A percentile compares a stretch with the other conserved stretches of the same genome.
These are phyloP conservation scores for Smithornis capensis DNA, from an alignment of 2,113 vertebrate genomes.

Conservation along the genomic window DNA sequence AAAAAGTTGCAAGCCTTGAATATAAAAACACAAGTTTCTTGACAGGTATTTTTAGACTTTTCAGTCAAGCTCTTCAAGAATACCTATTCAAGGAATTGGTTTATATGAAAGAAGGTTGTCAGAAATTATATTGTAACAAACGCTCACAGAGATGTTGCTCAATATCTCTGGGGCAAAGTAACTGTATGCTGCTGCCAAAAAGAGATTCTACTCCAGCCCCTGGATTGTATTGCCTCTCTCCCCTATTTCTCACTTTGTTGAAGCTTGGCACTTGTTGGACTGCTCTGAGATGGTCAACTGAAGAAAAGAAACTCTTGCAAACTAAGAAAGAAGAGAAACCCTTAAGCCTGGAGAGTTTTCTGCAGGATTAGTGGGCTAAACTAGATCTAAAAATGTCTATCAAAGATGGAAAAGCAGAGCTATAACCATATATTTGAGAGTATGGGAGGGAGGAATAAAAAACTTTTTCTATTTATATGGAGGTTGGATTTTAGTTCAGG, in stretches of 20 bases:
- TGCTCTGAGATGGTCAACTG: not conserved
- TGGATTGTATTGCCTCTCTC: not conserved
- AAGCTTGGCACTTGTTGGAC: not conserved
- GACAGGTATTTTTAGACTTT: not conserved
- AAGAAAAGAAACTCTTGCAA: not conserved
- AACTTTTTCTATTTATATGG: not conserved
- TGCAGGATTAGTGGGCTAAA: not conserved
- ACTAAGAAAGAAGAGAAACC: not conserved
- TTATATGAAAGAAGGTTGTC: not conserved
- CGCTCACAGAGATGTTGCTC: not conserved
- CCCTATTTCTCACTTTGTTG: not conserved
- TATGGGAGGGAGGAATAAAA: not conserved
- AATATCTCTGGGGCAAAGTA: not conserved
- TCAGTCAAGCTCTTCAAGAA: not conserved
- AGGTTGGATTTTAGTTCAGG: not conserved
- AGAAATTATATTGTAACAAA: not conserved
- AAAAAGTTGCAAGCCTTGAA: not conserved
- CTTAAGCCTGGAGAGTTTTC: not conserved
- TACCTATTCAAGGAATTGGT: not conserved
- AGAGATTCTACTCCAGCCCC: not conserved
- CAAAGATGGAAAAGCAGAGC: not conserved
- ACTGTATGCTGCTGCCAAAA: not conserved
- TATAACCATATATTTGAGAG: not conserved
- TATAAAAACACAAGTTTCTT: not conserved
- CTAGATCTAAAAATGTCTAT: not conserved